Evolutionary conservation across 2,797 vertebrate species (phyloP), one percentile per base, ranked within the genome.

Genomic region (Alauda arvensis): DNA sequence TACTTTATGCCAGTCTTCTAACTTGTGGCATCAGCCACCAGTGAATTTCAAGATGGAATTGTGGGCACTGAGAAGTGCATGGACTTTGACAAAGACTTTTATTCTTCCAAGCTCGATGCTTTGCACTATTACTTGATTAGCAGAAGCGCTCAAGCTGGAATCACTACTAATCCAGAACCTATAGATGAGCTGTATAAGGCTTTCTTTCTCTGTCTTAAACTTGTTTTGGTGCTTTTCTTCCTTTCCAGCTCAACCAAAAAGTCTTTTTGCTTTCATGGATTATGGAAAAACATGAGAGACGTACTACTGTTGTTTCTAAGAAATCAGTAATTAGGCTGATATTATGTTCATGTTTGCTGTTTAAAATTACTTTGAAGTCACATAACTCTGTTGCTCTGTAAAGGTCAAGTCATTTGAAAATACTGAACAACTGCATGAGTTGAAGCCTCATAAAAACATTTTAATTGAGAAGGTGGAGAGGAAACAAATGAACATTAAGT

Each of bases 381-480:
- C 11, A 57, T 65, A 70, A 6, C 8, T 42, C 29, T 61, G 13
- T 60, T 7, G 5, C 33, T 76, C 39, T 78, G 18, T 69, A 75
- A 86, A 88, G 62, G 55, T 84, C 78, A 86, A 42, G 59, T 63
- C 91, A 74, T 33, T 77, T 89, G 62, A 68, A 77, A 82, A 46
- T 46, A 25, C 14, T 89, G 55, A 78, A 71, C 60, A 45, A 46
- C 17, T 66, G 16, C 46, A 37, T 49, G 48, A 75, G 12, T 12
- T 87, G 62, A 79, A 71, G 34, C 19, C n/a, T 76, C 67, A 68
- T 81, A 76, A 66, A 90, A 49, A 43, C 11, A 25, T 33, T 28
- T 83, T 67, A 69, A 53, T 59, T 77, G 68, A 86, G 74, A 86
- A 77, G 17, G 16, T 3, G 1, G 3, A 48, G 48, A 59, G 42